Percentiles rank a stretch among this genome's conserved stretches.
Conservation (phyloP, 2,797 vertebrate species). For the Lepus townsendii region DNA sequence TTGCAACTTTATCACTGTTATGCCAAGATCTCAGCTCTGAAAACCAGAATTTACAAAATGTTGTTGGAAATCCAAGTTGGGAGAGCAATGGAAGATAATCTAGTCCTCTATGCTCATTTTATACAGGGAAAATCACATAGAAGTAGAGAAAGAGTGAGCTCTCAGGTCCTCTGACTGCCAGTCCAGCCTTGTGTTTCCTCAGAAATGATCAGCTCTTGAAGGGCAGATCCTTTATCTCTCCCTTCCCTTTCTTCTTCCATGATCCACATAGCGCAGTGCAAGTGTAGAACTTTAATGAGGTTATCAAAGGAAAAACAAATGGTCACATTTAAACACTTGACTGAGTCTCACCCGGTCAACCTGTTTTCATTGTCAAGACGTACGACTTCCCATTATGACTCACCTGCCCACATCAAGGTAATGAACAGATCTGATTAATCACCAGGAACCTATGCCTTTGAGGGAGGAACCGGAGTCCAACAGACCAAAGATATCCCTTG, state of each 20-base stretch:
- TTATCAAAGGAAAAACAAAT: background rate
- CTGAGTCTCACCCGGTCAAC: background rate
- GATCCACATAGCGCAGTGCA: background rate
- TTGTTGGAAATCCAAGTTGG: background rate
- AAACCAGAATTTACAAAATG: background rate
- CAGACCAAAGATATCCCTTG: background rate
- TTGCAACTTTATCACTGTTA: background rate
- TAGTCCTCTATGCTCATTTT: background rate
- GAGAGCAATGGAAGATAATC: background rate
- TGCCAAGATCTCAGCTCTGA: background rate
- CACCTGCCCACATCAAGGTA: background rate
- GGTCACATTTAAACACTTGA: background rate
- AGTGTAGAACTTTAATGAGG: background rate
- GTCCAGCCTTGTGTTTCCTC: background rate
- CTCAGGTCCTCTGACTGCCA: background rate
- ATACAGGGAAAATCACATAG: background rate
- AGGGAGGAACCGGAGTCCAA: background rate
- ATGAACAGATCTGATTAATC: background rate
- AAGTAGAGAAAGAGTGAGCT: background rate
- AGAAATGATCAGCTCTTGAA: background rate
- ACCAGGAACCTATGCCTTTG: background rate
- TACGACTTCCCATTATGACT: background rate
- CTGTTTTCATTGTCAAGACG: background rate
- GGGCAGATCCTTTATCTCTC: background rate
- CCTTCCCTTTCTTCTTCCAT: background rate